Conservation (phyloP, 2,113 vertebrate species). For the Melanerpes formicivorus region DNA sequence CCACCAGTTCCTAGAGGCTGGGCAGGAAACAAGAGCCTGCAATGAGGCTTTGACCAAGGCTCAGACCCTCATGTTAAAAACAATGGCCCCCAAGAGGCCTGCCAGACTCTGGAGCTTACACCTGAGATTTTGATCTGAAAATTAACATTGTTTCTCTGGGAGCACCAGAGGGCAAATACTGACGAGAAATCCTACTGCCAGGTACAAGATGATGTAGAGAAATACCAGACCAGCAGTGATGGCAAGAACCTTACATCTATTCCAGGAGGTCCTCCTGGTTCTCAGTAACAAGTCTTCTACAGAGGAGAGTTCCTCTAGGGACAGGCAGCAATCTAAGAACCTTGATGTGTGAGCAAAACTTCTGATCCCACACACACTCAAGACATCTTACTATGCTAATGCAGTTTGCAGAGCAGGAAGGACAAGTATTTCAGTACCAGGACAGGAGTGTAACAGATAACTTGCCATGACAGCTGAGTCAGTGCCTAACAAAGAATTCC, state of each 20-base stretch:
- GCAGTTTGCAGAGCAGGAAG: constrained; percentile 37
- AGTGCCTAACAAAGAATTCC: not conserved
- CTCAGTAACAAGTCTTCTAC: not conserved
- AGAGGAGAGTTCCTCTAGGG: not conserved
- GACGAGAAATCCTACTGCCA: not conserved
- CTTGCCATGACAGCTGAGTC: not conserved
- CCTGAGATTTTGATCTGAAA: not conserved
- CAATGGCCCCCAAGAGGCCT: not conserved
- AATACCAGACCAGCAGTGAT: not conserved
- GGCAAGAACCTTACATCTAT: not conserved
- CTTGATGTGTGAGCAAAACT: not conserved
- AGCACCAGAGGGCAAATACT: not conserved
- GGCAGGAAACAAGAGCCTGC: not conserved
- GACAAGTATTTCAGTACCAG: constrained; percentile 45
- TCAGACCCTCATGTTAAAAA: not conserved
- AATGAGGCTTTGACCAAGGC: not conserved
- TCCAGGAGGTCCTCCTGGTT: not conserved
- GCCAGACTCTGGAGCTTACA: not conserved
- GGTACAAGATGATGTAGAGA: not conserved
- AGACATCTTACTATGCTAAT: not conserved
- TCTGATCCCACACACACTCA: constrained; percentile 17
- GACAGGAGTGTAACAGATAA: not conserved
- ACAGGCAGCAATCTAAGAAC: constrained; percentile 36
- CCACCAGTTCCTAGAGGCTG: not conserved
- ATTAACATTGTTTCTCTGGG: not conserved